phyloP scores from a whole-genome alignment of 2,113 vertebrate genomes.

The Jacana jacana region DNA sequence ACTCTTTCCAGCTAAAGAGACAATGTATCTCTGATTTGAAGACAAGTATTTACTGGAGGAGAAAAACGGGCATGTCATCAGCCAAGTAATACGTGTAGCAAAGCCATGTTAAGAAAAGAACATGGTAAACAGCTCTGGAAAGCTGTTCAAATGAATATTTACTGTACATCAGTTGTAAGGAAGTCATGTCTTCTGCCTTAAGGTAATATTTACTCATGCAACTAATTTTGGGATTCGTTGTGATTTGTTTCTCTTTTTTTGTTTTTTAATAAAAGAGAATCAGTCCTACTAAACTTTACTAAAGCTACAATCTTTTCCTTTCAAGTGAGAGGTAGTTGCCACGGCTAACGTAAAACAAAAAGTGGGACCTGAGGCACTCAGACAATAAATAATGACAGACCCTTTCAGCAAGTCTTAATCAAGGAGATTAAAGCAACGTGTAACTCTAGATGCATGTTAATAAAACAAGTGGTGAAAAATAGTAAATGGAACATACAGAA shows the following conservation, averaged over 20 bases:
- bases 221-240: slow-evolving; percentile 27
- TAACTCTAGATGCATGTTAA: slow-evolving; percentile 83
- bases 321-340: slow-evolving; percentile 48
- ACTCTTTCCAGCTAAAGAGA: slow-evolving; percentile 39
- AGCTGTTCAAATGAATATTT: slow-evolving; percentile 23
- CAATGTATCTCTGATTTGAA: background rate
- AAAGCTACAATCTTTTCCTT: slow-evolving; percentile 53
- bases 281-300: slow-evolving; percentile 28
- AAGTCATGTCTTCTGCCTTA: slow-evolving; percentile 34
- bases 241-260: background rate
- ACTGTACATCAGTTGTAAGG: background rate
- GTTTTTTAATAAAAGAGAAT: slow-evolving; percentile 11
- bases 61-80: background rate
- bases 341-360: slow-evolving; percentile 63
- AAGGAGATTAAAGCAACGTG: slow-evolving; percentile 84
- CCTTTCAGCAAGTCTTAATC: slow-evolving; percentile 90
- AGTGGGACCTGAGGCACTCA: slow-evolving; percentile 66
- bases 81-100: background rate
- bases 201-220: slow-evolving; percentile 57
- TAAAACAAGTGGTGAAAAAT: slow-evolving; percentile 82
- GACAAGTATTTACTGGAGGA: background rate
- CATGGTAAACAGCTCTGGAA: background rate
- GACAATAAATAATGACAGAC: slow-evolving; percentile 81
- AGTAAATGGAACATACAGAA: slow-evolving; percentile 70
- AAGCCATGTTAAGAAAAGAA: background rate